phyloP scores from a whole-genome alignment of 1,140 invertebrate genomes.

The Metopolophium dirhodum region DNA sequence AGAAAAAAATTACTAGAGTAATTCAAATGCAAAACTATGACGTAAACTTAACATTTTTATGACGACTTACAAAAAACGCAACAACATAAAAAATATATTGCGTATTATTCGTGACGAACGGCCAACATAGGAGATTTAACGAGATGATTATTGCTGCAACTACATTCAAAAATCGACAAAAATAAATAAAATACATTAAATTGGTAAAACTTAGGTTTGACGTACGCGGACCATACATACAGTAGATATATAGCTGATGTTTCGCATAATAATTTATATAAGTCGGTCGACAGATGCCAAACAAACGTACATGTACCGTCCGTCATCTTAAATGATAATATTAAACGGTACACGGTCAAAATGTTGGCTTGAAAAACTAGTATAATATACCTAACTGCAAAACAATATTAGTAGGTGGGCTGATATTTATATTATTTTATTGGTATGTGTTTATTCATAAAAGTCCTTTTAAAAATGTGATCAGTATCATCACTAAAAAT shows the following conservation, averaged over 20 bases:
- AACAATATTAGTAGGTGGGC: not conserved
- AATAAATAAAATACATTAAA: not conserved
- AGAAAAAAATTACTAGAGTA: not conserved
- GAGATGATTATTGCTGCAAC: not conserved
- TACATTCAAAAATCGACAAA: not conserved
- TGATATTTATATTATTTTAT: no score
- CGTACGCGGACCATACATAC: not conserved
- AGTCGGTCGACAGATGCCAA: not conserved
- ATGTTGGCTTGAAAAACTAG: not conserved
- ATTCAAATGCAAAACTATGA: not conserved
- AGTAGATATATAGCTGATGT: not conserved
- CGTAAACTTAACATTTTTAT: slow-evolving; percentile 1
- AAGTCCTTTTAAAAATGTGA: no score
- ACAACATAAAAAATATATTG: not conserved
- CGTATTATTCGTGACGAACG: not conserved
- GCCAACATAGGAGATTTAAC: not conserved
- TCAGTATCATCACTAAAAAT: no score
- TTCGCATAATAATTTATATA: not conserved
- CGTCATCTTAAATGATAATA: not conserved
- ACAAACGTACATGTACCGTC: not conserved
- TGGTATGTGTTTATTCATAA: no score
- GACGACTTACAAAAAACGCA: not conserved
- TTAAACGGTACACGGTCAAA: not conserved
- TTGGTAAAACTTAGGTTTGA: not conserved
- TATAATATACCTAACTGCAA: not conserved